A percentile compares a stretch with the other conserved stretches of the same genome.
phyloP scores from a whole-genome alignment of 2,113 vertebrate genomes.

The Asarcornis scutulata region DNA sequence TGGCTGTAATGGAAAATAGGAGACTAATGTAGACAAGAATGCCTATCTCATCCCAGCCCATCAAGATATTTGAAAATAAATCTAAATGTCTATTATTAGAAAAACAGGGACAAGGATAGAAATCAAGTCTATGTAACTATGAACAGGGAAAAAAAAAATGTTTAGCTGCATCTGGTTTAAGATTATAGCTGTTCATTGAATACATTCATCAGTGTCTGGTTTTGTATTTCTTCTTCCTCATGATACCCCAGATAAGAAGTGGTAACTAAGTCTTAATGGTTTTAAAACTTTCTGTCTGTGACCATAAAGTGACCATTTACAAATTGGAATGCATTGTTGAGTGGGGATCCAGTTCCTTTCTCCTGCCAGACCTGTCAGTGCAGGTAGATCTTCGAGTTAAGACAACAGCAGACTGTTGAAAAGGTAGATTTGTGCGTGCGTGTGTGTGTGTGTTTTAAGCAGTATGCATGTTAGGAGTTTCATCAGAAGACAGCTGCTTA shows the following conservation, averaged over 20 bases:
- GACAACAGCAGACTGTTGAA: conserved; percentile 27
- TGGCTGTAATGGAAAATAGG: conserved; percentile 74
- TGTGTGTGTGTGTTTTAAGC: background rate
- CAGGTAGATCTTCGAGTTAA: conserved; percentile 45
- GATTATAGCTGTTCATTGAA: conserved; percentile 65
- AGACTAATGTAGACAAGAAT: conserved; percentile 68
- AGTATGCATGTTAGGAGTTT: conserved; percentile 22
- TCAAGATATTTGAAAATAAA: conserved; percentile 72
- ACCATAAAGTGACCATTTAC: conserved; percentile 78
- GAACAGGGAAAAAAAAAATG: background rate
- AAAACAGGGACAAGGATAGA: background rate
- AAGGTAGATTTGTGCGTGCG: conserved; percentile 15
- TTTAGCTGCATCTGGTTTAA: conserved; percentile 26
- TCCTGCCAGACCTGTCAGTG: conserved; percentile 23
- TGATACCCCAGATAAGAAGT: conserved; percentile 77
- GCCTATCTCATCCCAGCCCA: conserved; percentile 35
- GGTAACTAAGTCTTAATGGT: conserved; percentile 78
- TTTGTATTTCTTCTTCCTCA: conserved; percentile 76
- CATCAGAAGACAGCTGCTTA: conserved; percentile 77
- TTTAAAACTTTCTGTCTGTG: conserved; percentile 75
- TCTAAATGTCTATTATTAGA: conserved; percentile 57
- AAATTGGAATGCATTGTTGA: conserved; percentile 73
- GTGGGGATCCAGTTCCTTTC: conserved; percentile 62
- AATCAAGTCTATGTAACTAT: background rate
- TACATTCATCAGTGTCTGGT: conserved; percentile 64